Base-by-base conservation (phyloP, 2,113 vertebrate genomes). In the Hylia prasina region DNA sequence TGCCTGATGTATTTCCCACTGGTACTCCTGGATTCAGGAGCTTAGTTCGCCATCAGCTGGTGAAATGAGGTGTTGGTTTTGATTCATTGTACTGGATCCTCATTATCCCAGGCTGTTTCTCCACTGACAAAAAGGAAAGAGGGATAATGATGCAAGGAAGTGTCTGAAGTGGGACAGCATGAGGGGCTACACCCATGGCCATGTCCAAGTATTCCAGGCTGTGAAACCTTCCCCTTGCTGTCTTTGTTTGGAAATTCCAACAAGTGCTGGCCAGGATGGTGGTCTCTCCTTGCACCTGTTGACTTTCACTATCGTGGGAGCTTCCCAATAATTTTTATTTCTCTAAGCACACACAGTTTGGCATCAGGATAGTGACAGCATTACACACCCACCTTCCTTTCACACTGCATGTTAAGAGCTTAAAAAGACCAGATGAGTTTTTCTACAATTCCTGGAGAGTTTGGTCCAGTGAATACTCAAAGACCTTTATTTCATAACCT, bases 201-300 rank as follows among this genome's bases (percentile, higher is more conserved):
- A 21, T 16, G 7, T 27, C 28, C 39, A 42, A 35, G 1, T 2
- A 4, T 31, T 66, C 37, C 37, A 23, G 40, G 37, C 27, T 33
- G 4, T 11, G 11, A 9, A 53, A 1, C 25, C 9, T 16, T 44
- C 30, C 35, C 11, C 23, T 82, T 13, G 7, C 13, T 60, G 20
- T 23, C 28, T 53, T 39, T 4, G 3, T 15, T 45, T 57, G 37
- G 18, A 50, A 65, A 44, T 2, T 6, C 11, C 47, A 60, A 6
- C 0, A 0, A 3, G 3, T 35, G 27, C 9, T 83, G 68, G 7
- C 37, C 4, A 5, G 30, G 17, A 10, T 9, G 13, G 20, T 8
- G 27, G 14, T 28, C 0, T 1, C 37, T 40, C 25, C 37, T 77
- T 2, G 27, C 6, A 45, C 2, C 31, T 54, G 4, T 1, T 63